A percentile compares a stretch with the other conserved stretches of the same genome.
Evolutionary conservation across 1,140 invertebrate species (phyloP).

Genomic region (Danaus melanippus): DNA sequence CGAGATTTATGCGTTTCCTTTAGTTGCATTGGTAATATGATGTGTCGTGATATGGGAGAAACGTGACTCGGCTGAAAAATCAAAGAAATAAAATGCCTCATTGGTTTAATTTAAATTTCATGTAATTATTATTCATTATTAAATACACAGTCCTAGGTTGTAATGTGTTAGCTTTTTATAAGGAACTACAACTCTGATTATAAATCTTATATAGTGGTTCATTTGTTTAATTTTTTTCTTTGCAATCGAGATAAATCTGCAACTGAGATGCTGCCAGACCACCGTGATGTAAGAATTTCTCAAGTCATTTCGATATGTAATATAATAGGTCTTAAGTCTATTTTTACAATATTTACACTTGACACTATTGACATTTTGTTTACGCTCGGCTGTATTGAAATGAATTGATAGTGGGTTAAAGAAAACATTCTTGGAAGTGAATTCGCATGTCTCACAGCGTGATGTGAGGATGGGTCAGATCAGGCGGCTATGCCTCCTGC

Average conservation of each 20-base stretch:
- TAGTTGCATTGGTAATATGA: conserved; percentile 58
- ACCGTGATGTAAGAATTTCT: too few relatives aligned
- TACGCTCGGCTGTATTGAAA: conserved; percentile 25
- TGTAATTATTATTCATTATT: too few relatives aligned
- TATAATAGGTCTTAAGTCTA: background rate
- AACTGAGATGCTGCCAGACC: too few relatives aligned
- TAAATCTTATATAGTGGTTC: too few relatives aligned
- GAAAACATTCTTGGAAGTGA: conserved; percentile 49
- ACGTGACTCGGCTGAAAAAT: conserved; percentile 4
- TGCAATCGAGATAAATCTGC: too few relatives aligned
- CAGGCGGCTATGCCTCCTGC: conserved; percentile 43
- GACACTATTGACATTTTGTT: background rate
- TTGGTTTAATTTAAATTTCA: conserved; percentile 2
- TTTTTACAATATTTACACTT: conserved; percentile 1
- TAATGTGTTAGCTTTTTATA: too few relatives aligned
- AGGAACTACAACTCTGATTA: too few relatives aligned
- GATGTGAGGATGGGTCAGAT: conserved; percentile 43
- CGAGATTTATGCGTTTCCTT: conserved; percentile 50
- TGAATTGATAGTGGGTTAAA: conserved; percentile 49
- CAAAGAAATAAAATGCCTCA: background rate
- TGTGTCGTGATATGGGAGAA: conserved; percentile 20
- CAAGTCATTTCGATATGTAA: too few relatives aligned
- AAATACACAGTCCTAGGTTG: too few relatives aligned
- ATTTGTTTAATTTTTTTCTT: too few relatives aligned
- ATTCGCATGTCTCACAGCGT: conserved; percentile 66